phyloP scores from a whole-genome alignment of 2,113 vertebrate species.

The Tyrannus savana region DNA sequence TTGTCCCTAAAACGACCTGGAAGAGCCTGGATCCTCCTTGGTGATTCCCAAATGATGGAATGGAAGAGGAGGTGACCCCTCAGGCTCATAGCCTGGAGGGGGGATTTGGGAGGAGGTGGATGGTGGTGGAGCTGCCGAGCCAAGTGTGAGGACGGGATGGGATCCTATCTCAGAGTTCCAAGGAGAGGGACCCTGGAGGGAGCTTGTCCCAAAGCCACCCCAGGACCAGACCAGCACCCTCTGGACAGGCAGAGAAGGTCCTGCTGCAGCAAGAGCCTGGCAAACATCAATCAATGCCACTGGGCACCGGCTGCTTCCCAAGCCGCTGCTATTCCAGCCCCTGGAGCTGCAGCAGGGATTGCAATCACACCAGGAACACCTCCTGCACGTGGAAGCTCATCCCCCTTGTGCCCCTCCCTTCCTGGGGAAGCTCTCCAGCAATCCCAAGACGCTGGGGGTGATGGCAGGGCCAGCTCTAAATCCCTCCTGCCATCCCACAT shows the following conservation, averaged over 20 bases:
- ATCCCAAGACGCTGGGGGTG: accelerated
- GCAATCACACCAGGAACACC: background rate
- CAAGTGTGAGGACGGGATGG: background rate
- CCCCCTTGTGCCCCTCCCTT: background rate
- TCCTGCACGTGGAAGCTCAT: background rate
- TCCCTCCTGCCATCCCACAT: accelerated
- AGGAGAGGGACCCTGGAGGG: background rate
- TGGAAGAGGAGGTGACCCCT: background rate
- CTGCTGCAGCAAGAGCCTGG: background rate
- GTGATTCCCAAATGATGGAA: accelerated
- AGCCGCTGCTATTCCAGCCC: background rate
- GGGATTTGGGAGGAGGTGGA: background rate
- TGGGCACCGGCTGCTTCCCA: background rate
- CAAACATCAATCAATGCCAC: background rate
- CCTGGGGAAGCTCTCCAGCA: background rate
- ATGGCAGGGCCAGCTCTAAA: background rate
- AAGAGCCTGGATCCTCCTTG: background rate
- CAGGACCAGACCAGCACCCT: background rate
- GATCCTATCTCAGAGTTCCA: background rate
- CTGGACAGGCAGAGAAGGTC: background rate
- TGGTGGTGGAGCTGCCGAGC: background rate
- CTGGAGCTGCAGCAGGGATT: background rate
- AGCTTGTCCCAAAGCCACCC: background rate
- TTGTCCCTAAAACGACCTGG: background rate
- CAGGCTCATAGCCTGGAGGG: background rate